phyloP scores from a whole-genome alignment of 2,888 invertebrate genomes.

The Drosophila basisetae region DNA sequence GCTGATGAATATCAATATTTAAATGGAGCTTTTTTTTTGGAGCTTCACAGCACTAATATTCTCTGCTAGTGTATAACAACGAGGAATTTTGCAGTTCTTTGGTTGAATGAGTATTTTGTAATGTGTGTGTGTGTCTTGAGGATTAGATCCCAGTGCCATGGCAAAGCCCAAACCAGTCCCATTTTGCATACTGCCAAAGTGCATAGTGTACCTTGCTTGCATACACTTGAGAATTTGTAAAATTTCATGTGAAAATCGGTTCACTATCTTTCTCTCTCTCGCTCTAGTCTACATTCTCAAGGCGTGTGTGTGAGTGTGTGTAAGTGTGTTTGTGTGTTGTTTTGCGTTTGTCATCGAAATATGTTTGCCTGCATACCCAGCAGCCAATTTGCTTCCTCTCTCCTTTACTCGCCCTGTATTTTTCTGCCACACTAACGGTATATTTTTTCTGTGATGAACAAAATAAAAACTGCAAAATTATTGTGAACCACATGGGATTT shows the following conservation, averaged over 20 bases:
- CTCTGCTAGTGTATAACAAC: background rate
- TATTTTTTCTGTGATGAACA: conserved; percentile 27
- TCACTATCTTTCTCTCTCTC: conserved; percentile 21
- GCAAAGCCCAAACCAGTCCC: background rate
- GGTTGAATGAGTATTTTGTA: background rate
- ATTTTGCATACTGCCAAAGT: conserved; percentile 21
- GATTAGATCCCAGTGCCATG: background rate
- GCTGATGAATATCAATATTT: background rate
- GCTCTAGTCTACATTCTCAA: conserved; percentile 11
- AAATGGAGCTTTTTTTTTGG: background rate
- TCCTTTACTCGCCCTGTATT: background rate
- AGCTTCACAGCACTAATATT: background rate
- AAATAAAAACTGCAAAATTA: conserved; percentile 61
- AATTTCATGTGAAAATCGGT: conserved; percentile 59
- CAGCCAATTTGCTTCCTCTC: conserved; percentile 58
- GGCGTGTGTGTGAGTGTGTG: conserved; percentile 8
- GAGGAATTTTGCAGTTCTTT: background rate
- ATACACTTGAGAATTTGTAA: conserved; percentile 53
- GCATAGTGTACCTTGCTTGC: conserved; percentile 32
- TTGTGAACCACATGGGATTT: conserved; percentile 45
- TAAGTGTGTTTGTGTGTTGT: conserved; percentile 32
- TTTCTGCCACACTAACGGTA: background rate
- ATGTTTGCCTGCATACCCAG: conserved; percentile 56
- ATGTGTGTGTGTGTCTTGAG: conserved; percentile 18
- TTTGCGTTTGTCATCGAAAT: conserved; percentile 69